Evolutionary conservation across 2,888 invertebrate genomes (phyloP).

Genomic region (Sarcophaga subvicina): DNA sequence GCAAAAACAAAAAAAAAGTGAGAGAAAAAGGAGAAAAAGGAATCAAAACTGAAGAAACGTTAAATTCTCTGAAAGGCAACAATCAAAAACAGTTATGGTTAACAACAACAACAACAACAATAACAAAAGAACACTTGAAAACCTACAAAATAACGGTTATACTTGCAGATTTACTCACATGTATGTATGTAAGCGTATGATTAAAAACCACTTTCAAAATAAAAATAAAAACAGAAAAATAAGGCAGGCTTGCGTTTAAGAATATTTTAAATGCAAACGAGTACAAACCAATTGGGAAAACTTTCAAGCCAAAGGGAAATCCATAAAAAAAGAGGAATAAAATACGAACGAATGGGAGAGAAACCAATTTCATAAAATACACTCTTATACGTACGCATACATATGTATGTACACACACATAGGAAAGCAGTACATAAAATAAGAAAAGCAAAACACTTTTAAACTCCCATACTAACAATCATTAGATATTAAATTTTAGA

Average conservation of each 20-base stretch:
- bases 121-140: background rate
- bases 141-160: background rate
- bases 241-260: conserved; percentile 14
- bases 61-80: conserved; percentile 41
- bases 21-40: background rate
- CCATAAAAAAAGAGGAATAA: background rate
- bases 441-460: background rate
- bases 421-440: background rate
- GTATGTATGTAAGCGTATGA: background rate
- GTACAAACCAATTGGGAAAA: conserved; percentile 47
- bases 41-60: background rate
- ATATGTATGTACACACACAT: background rate
- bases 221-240: background rate
- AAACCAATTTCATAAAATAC: conserved; percentile 19
- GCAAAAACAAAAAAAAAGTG: background rate
- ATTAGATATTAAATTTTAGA: conserved; percentile 41
- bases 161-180: background rate
- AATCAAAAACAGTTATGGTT: conserved; percentile 53
- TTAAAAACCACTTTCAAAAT: background rate
- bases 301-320: conserved; percentile 44
- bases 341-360: background rate
- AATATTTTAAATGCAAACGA: conserved; percentile 34
- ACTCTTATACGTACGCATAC: background rate
- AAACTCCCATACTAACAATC: conserved; percentile 4
- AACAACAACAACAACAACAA: conserved; percentile 15